Base-by-base conservation (phyloP, 2,888 invertebrate genomes). In the Plagodis dolabraria region DNA sequence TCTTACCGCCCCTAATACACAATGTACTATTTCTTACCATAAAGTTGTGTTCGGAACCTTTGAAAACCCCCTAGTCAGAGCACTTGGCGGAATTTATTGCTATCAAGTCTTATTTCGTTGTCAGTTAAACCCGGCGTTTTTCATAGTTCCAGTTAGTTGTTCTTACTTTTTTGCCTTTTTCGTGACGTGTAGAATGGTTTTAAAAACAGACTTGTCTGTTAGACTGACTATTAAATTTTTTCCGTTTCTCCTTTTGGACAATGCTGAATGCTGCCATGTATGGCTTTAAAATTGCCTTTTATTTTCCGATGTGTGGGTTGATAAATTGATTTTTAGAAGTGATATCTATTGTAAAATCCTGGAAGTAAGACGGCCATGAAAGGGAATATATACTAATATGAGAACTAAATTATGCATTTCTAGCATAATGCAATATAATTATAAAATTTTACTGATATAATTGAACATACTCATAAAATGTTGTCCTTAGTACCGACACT, bases 121-220 rank as follows among this genome's bases (percentile, higher is more conserved):
- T 69, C 68, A 64, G 65, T 67, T 72, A 61, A 55, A 60, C 65
- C 33, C 47, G 72, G 71, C 73, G 60, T 67, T 58, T 74, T 75
- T 77, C 75, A 78, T 79, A 81, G 81, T 80, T 79, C 68, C 7
- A 62, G 68, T 72, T 79, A 70, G 72, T 70, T 47, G 59, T 65
- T 68, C 57, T 68, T 64, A 66, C 67, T 67, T 67, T 71, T 68
- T 69, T 61, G 36, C 56, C 33, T 50, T 60, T 53, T 74, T 67
- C 64, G 61, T 60, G 72, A 70, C 65, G 71, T 61, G 67, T 69
- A 66, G 61, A 69, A 65, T 57, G 64, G 63, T 66, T 61, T 73
- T 69, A 65, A 67, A 67, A 61, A 54, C 60, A 38, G 60, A 49
- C 70, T 64, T 69, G 75, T 75, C 75, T 66, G 71, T 77, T 70